Evolutionary conservation across 2,888 invertebrate species (phyloP).

Genomic region (Chelonus formosanus): DNA sequence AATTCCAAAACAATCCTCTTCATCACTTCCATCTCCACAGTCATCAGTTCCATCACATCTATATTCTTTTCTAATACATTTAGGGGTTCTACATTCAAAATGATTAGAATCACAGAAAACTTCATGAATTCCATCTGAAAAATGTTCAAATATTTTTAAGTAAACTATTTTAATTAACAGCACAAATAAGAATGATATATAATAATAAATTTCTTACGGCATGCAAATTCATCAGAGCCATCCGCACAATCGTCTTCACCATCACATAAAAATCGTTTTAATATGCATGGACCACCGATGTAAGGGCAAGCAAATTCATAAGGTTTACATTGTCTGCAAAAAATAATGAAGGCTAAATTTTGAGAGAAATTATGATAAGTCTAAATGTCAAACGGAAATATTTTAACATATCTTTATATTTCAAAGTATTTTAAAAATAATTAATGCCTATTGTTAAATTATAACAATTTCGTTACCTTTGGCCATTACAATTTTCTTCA

Average conservation of each 20-base stretch:
- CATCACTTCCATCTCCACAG: slow-evolving; percentile 89
- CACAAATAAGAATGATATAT: not conserved
- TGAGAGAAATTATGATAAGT: too few relatives aligned
- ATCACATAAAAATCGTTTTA: slow-evolving; percentile 79
- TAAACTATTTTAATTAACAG: too few relatives aligned
- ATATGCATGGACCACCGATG: slow-evolving; percentile 79
- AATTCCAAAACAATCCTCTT: slow-evolving; percentile 76
- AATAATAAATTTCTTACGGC: slow-evolving; percentile 61
- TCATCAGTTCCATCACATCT: slow-evolving; percentile 88
- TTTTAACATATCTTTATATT: too few relatives aligned
- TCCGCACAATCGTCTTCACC: slow-evolving; percentile 84
- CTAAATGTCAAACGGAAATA: too few relatives aligned
- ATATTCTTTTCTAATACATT: slow-evolving; percentile 79
- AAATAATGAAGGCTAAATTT: too few relatives aligned
- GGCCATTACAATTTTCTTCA: slow-evolving; percentile 73
- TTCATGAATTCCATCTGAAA: slow-evolving; percentile 50
- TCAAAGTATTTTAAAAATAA: not conserved
- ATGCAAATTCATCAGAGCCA: slow-evolving; percentile 80
- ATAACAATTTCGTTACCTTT: slow-evolving; percentile 46
- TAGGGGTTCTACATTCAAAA: slow-evolving; percentile 76
- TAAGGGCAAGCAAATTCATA: slow-evolving; percentile 77
- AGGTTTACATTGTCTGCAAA: slow-evolving; percentile 69
- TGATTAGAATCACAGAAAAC: slow-evolving; percentile 75
- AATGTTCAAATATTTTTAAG: not conserved
- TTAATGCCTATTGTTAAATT: not conserved